phyloP scores from a whole-genome alignment of 2,888 invertebrate species.

The Nymphalis c-album region DNA sequence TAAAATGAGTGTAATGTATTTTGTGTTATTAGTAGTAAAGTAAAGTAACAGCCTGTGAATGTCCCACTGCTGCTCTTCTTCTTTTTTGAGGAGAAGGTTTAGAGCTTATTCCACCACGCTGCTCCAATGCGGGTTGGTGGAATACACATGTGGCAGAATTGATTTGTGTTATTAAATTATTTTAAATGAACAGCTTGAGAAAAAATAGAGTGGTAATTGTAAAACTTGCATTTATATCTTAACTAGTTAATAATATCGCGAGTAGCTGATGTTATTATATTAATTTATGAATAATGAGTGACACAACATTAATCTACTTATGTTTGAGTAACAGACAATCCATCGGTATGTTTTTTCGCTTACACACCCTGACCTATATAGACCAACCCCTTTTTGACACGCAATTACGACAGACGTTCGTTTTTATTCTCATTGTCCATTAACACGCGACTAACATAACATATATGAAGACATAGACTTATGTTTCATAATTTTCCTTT shows the following conservation, averaged over 20 bases:
- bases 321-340: conserved; percentile 7
- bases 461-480: neutral
- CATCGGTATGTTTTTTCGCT: conserved; percentile 31
- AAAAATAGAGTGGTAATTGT: no score
- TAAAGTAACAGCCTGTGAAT: no score
- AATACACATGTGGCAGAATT: no score
- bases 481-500: neutral
- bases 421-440: conserved; percentile 8
- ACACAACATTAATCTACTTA: conserved; percentile 31
- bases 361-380: conserved; percentile 54
- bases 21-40: no score
- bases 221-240: no score
- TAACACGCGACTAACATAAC: conserved; percentile 9
- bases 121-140: no score
- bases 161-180: no score
- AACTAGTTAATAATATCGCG: neutral
- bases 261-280: conserved; percentile 1
- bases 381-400: conserved; percentile 62
- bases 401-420: conserved; percentile 42
- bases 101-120: no score
- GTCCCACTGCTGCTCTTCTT: no score
- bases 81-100: no score
- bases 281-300: conserved; percentile 17
- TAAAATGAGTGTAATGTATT: no score
- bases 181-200: no score